Percentiles rank a stretch among this genome's conserved stretches.
phyloP scores from a whole-genome alignment of 2,797 vertebrate species.

The Gobio occitaniae region DNA sequence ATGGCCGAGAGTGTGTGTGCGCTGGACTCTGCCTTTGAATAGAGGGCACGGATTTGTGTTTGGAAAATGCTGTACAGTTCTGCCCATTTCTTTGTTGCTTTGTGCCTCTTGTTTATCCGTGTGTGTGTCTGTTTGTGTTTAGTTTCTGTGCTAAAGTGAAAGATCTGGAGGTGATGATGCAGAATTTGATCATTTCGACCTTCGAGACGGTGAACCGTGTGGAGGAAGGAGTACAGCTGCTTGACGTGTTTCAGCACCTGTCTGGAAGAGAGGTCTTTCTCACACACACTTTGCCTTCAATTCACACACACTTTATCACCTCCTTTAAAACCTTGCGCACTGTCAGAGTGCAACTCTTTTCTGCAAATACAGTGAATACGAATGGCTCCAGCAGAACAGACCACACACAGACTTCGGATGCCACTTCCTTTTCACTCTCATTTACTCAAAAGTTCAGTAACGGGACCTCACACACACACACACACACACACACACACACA shows the following conservation, averaged over 20 bases:
- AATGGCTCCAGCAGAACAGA: conserved; percentile 13
- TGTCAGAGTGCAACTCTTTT: conserved; percentile 20
- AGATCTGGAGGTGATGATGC: conserved; percentile 79
- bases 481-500: conserved; percentile 12
- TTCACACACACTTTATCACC: conserved; percentile 20
- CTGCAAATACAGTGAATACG: conserved; percentile 23
- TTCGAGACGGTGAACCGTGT: conserved; percentile 80
- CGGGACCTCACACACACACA: conserved; percentile 31
- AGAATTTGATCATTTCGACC: conserved; percentile 82
- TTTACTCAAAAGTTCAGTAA: conserved; percentile 36
- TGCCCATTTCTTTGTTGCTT: conserved; percentile 36
- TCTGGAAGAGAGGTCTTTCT: conserved; percentile 79
- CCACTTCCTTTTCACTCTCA: conserved; percentile 38
- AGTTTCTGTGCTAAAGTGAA: conserved; percentile 82
- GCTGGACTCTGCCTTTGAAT: conserved; percentile 38
- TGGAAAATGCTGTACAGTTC: conserved; percentile 16
- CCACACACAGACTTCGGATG: conserved; percentile 41
- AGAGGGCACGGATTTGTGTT: conserved; percentile 31
- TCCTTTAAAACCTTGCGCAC: conserved; percentile 20
- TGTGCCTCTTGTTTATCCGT: conserved; percentile 16
- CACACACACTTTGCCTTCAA: conserved; percentile 41
- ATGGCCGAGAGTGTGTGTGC: conserved; percentile 43
- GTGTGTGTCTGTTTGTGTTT: conserved; percentile 50
- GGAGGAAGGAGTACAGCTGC: conserved; percentile 82
- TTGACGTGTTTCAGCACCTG: conserved; percentile 83